phyloP scores from a whole-genome alignment of 2,113 vertebrate genomes.

The Struthio camelus region DNA sequence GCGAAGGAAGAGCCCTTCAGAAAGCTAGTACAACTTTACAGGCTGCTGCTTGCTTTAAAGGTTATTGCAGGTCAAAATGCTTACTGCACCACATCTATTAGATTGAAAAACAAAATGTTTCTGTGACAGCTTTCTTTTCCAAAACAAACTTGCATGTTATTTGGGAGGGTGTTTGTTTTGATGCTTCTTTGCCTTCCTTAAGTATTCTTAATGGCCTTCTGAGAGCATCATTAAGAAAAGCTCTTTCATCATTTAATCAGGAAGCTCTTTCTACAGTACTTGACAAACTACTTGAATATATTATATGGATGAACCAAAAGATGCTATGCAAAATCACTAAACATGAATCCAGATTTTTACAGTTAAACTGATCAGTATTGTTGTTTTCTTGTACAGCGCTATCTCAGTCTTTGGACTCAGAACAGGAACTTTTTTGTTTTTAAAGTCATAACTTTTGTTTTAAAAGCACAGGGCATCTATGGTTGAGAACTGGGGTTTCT shows the following conservation, averaged over 20 bases:
- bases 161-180: neutral
- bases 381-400: neutral
- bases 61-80: neutral
- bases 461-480: neutral
- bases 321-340: neutral
- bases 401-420: neutral
- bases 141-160: neutral
- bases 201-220: neutral
- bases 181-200: neutral
- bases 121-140: neutral
- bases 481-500: neutral
- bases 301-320: neutral
- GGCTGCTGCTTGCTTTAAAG: neutral
- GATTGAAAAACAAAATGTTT: neutral
- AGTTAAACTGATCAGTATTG: neutral
- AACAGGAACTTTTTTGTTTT: neutral
- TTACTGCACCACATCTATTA: neutral
- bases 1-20: neutral
- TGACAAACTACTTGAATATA: neutral
- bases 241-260: neutral
- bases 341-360: neutral
- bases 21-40: neutral
- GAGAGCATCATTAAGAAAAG: neutral
- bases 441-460: neutral
- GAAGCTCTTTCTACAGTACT: neutral